Base-by-base conservation (phyloP, 2,888 invertebrate species). In the Polyploca ridens region DNA sequence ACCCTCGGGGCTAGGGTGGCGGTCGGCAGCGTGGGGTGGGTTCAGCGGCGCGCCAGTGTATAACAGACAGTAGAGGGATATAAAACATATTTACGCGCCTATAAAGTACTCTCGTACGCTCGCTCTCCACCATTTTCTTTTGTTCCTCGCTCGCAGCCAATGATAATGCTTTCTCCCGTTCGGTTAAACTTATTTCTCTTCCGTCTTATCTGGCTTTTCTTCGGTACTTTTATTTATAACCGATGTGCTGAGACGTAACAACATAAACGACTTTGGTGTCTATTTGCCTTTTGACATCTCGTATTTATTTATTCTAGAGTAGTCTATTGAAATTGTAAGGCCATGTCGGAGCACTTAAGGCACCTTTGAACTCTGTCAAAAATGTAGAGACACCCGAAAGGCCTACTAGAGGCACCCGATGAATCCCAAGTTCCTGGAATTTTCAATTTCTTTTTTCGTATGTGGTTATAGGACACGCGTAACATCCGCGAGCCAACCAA, bases 21-120 rank as follows among this genome's bases (percentile, higher is more conserved):
- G 76, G 81, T 69, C 67, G 79, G 77, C 69, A 68, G 72, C 65
- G 71, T 73, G 84, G 89, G 82, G 78, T 80, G 84, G 82, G 90
- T 82, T 81, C 85, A 87, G 84, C 87, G 88, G 89, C 90, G 89
- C 90, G 90, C 92, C 93, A 91, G 89, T 93, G 90, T 93, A 93
- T 93, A 93, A 93, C 94, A 93, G 93, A 93, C 93, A 93, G 90
- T 93, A 92, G 93, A 94, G 91, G 91, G 93, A 93, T 93, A 93
- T 94, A 93, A 94, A 94, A 94, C 94, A 94, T 94, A 94, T 94
- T 94, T 94, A 94, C 94, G 94, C 94, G 93, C 93, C 94, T 94
- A 94, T 94, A 94, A 94, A 94, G 93, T 93, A 93, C 94, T 93
- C 93, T 93, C 90, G 93, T 93, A 91, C 93, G 91, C 89, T 92